Conservation (phyloP, 53 echinoderm and acorn worm genomes). For the Patiria pectinifera region DNA sequence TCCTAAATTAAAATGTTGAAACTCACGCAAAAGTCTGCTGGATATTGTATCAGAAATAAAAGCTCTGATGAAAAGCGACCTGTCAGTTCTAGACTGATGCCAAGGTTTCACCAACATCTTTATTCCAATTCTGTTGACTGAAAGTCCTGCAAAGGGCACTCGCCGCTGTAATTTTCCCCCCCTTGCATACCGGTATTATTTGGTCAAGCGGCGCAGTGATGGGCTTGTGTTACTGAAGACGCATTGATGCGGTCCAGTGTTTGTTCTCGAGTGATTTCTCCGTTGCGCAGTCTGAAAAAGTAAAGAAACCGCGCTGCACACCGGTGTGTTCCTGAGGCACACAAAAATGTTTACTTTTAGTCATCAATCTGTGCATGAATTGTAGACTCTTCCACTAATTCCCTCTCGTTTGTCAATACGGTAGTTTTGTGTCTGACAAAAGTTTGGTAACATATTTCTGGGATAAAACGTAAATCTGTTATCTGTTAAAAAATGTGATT, state of each 20-base stretch:
- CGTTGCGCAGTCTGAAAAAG: background rate
- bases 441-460: background rate
- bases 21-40: background rate
- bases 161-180: no score
- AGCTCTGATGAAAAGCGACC: background rate
- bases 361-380: background rate
- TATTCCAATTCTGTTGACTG: background rate
- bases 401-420: background rate
- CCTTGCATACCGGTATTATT: background rate
- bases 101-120: background rate
- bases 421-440: background rate
- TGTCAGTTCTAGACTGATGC: no score
- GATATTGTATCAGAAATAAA: background rate
- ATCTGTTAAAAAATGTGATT: no score
- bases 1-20: background rate
- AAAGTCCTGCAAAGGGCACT: background rate
- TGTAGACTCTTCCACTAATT: background rate
- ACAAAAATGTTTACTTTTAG: background rate
- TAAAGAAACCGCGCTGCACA: background rate
- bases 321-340: background rate
- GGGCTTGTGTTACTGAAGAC: slow-evolving; percentile 4
- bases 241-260: background rate
- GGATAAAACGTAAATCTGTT: no score
- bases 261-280: background rate
- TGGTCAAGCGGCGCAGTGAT: background rate